A percentile compares a stretch with the other conserved stretches of the same genome.
Conservation (phyloP, 1,140 invertebrate species). For the Pogonomyrmex californicus region DNA sequence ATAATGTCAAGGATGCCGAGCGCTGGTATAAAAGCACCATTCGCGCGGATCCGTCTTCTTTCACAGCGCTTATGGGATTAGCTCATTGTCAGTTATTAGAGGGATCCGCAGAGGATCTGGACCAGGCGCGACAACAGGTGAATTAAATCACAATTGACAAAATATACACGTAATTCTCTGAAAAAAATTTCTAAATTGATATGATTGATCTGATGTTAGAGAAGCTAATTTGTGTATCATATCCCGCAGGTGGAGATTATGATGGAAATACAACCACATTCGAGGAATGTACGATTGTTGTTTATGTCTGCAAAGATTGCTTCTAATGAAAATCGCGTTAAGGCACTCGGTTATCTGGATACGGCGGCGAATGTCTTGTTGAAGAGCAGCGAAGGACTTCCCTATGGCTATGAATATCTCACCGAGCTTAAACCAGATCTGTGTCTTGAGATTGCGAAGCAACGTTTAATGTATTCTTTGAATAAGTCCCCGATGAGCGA, state of each 20-base stretch:
- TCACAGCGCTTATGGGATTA: slow-evolving; percentile 92
- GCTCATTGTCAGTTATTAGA: slow-evolving; percentile 93
- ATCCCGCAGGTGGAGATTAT: slow-evolving; percentile 91
- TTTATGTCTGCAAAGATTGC: slow-evolving; percentile 91
- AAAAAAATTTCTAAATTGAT: not conserved
- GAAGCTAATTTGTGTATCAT: not conserved
- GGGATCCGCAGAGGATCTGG: slow-evolving; percentile 85
- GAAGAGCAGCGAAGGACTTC: slow-evolving; percentile 88
- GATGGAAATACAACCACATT: slow-evolving; percentile 92
- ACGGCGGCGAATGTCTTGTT: slow-evolving; percentile 92
- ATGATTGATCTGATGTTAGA: not conserved
- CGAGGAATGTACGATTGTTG: slow-evolving; percentile 88
- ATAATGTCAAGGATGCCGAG: slow-evolving; percentile 92
- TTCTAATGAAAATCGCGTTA: slow-evolving; percentile 87
- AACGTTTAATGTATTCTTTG: slow-evolving; percentile 92
- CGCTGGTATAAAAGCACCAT: slow-evolving; percentile 93
- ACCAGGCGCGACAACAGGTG: slow-evolving; percentile 92
- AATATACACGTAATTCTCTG: not conserved
- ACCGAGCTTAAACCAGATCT: slow-evolving; percentile 94
- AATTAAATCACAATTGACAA: not conserved
- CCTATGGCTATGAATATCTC: slow-evolving; percentile 93
- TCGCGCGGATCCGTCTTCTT: slow-evolving; percentile 94
- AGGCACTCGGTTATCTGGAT: slow-evolving; percentile 90
- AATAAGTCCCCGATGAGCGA: slow-evolving; percentile 71
- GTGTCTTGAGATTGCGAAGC: slow-evolving; percentile 92